Base-by-base conservation (phyloP, 2,113 vertebrate genomes). In the Equus quagga region DNA sequence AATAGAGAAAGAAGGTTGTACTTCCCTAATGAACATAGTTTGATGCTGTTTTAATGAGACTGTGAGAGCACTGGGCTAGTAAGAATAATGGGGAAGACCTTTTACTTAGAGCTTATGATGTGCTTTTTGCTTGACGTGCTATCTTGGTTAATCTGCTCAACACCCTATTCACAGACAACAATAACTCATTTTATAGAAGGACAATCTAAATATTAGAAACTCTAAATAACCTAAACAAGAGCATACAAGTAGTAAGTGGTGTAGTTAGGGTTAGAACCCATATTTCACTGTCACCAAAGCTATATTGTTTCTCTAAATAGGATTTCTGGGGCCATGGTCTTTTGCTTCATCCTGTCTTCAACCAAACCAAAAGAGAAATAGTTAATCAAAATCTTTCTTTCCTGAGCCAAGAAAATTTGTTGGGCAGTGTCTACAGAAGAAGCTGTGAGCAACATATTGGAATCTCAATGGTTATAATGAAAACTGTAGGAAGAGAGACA, bases 401-500 rank as follows among this genome's bases (percentile, higher is more conserved):
- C 60, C 28, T 49, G 54, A 91, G 54, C 79, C n/a, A 72, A 82
- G 44, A 81, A 89, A 78, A 28, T 0, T 58, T 46, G 9, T 76
- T 44, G 14, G 21, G 2, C 24, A 44, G 23, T 54, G 41, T 89
- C 19, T 89, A 6, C 76, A 70, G 36, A 94, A 69, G 14, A 89
- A 46, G 13, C 13, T 85, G 46, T 31, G 62, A 65, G 60, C 46
- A 78, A 90, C 41, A 72, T n/a, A 9, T 46, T 23, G 0, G 41
- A 90, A 11, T 87, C 44, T 92, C 56, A 19, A 19, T 86, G 44
- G 19, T 89, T 92, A 94, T 60, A 89, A 86, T 78, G 75, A 90
- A 83, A 92, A 83, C 69, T 56, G 49, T 44, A 56, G 19, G 51
- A 26, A 87, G 51, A 65, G 81, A 80, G 49, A 90, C 23, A 64